Evolutionary conservation across 2,888 invertebrate genomes (phyloP), one percentile per base, ranked within the genome.

Genomic region (Therioaphis trifolii): DNA sequence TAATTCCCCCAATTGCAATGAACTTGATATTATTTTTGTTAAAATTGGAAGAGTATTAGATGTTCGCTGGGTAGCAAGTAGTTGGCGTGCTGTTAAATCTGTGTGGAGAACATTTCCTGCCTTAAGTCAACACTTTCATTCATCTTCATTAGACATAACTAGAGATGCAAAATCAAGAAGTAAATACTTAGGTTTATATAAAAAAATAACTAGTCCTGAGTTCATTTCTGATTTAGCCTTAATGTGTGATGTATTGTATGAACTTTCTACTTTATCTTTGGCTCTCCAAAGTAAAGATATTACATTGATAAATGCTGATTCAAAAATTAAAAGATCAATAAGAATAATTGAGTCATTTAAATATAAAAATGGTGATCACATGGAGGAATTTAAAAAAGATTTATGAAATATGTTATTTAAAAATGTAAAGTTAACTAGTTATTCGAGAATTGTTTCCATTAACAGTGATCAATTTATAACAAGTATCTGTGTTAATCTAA

Each of bases 41-140:
- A 75, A 61, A 0, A 58, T 75, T 43, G 61, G 61, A 58, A 58
- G 61, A 74, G 74, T 74, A 9, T 18, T 74, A 15, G 35, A 74
- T 72, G 40, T 52, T 72, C n/a, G n/a, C 11, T 52, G 72, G 72
- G 52, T 72, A 4, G 72, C 74, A 21, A 75, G 75, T 61, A 75
- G 61, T 9, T 75, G 58, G 58, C 58, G 61, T 12, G 43, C 61
- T 15, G 75, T 75, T 43, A 61, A 75, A n/a, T 24, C 58, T 24
- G 58, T 75, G 0, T 61, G 58, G 75, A 61, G 9, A 75, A 75
- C 75, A 75, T 61, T 75, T 61, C 24, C 43, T 18, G 24, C 43
- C 1, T 12, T 75, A 61, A 46, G 40, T 43, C n/a, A 89, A 89
- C 71, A 80, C 27, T 80, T 80, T 40, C 14, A 75, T 75, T 43